Evolutionary conservation across 2,113 vertebrate species (phyloP), one percentile per base, ranked within the genome.

Genomic region (Sterna hirundo): DNA sequence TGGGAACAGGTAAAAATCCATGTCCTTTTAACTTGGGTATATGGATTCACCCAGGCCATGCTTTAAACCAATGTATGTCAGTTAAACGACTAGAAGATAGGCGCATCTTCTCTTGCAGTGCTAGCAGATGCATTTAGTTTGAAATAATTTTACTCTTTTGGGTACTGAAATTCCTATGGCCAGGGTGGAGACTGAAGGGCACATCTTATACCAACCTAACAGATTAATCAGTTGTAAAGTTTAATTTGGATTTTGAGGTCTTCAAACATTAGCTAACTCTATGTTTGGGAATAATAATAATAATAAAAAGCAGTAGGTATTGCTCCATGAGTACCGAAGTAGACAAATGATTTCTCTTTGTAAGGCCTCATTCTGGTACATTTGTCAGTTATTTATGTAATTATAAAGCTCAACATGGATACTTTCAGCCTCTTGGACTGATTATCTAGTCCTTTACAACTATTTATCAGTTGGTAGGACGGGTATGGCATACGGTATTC

Each of bases 401-500:
- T 6, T 46, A 20, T 51, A 80, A 76, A 47, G 20, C 5, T 68
- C 21, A 30, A 36, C 0, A 0, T 7, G 8, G 57, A 16, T n/a
- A 10, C 36, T 76, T 78, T 32, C 13, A 65, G 54, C 57, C 25
- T 72, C 7, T 29, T 51, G 55, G n/a, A 62, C 25, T 32, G 36
- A 34, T 44, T 3, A 6, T 4, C 5, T 8, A 44, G 47, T 10
- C n/a, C 27, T 65, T 62, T 18, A n/a, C 13, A 32, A 29, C 13
- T 38, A 3, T 15, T 2, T 46, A 15, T 25, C 44, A 8, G n/a
- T 7, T 38, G 13, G 27, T 32, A 65, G 66, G 58, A 36, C 19
- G 52, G 70, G 15, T 27, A 9, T 3, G 15, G 22, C 18, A 4
- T 1, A 6, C 1, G 32, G 29, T 1, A n/a, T 61, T 29, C 17